Evolutionary conservation across 1,140 invertebrate species (phyloP), one percentile per base, ranked within the genome.

Genomic region (Camponotus pennsylvanicus): DNA sequence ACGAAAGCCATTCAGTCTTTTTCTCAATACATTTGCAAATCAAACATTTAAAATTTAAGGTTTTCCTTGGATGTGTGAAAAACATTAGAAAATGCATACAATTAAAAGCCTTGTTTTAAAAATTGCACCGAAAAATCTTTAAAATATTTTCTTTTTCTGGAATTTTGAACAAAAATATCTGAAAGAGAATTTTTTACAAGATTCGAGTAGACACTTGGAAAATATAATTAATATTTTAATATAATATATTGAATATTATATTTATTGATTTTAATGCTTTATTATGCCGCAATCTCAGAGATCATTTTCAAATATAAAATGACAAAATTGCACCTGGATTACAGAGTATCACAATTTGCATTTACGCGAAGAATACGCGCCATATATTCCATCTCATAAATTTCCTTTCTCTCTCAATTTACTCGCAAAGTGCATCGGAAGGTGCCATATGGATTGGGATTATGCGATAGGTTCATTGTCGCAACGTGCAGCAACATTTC

Each of bases 401-500:
- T 34, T 13, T 61, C 37, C 76, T 66, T 18, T 15, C 11, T 49
- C 34, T 8, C 34, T n/a, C 15, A 18, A 9, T 69, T 57, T 57
- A 59, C 21, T 52, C 52, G 5, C 21, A 57, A 21, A 80, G 66
- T 57, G 42, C n/a, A 80, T 70, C 64, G 45, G 73, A 78, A 61
- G 42, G 32, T 63, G 76, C 8, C 34, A 40, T 27, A 59, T 55
- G 75, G 83, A 69, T 79, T 64, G 42, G 66, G 77, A 67, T 85
- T 79, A 69, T 69, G 32, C 83, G 75, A 79, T 34, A 55, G 63
- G 63, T 69, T 63, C 75, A 85, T 85, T 85, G 83, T 85, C 83
- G 57, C 59, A 66, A 63, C 75, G 75, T 59, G 83, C 63, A 37
- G 45, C 63, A 49, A 64, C 40, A 59, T 77, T 85, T 78, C 73